Percentiles rank a stretch among this genome's conserved stretches.
Conservation (phyloP, 2,797 vertebrate genomes). For the Cryptoblepharus egeriae region DNA sequence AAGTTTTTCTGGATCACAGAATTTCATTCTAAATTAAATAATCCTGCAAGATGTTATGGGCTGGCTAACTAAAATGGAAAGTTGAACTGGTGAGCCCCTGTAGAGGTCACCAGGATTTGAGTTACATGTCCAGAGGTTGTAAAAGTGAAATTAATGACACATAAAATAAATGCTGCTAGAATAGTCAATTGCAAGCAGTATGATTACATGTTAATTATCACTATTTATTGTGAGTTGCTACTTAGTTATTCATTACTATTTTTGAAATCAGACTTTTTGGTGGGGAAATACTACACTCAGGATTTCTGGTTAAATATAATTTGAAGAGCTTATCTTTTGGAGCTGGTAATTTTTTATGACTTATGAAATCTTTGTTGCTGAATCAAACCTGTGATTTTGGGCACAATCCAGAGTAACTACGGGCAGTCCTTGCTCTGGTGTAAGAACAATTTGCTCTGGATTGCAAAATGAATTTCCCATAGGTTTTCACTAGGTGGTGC, state of each 20-base stretch:
- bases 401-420: no score
- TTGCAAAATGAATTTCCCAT: no score
- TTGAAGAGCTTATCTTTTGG: not conserved
- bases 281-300: not conserved
- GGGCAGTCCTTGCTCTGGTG: no score
- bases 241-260: not conserved
- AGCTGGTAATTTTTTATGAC: not conserved
- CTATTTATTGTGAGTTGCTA: constrained; percentile 4
- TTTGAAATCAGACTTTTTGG: not conserved
- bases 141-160: constrained; percentile 2
- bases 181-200: not conserved
- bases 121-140: constrained; percentile 32
- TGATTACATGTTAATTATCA: not conserved
- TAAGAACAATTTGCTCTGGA: no score
- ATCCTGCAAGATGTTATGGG: constrained; percentile 50
- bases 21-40: constrained; percentile 61
- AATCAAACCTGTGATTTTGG: not conserved
- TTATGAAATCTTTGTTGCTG: constrained; percentile 6
- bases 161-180: constrained; percentile 5
- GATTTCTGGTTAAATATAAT: not conserved
- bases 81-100: constrained; percentile 31
- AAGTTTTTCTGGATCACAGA: constrained; percentile 41
- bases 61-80: constrained; percentile 37
- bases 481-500: no score
- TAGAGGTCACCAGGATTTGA: constrained; percentile 28